Base-by-base conservation (phyloP, 2,888 invertebrate species). In the Agrochola macilenta region DNA sequence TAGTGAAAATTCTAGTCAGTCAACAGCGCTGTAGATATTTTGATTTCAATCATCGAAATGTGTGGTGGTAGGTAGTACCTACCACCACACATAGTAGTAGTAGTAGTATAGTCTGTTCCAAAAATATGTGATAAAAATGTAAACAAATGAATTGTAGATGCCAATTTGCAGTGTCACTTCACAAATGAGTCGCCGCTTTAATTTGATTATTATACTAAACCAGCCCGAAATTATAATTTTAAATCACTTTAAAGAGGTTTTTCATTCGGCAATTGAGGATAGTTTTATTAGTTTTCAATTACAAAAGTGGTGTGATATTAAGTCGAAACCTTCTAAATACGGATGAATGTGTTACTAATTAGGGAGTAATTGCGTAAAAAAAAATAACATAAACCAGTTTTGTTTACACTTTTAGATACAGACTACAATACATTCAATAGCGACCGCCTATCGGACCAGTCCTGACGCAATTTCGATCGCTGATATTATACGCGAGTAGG, bases 401-500 rank as follows among this genome's bases (percentile, higher is more conserved):
- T 61, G 5, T 65, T n/a, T n/a, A 65, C 43, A n/a, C 17, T 43
- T 43, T 43, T 65, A 1, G 1, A 14, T 1, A 43, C 43, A 43
- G 1, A 39, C n/a, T 0, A 43, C 11, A 43, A 20, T 74, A 35
- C 7, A 7, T 35, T 23, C 11, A 60, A 43, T 14, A 81, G 2
- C 35, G 7, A 52, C n/a, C 0, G 26, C 7, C 17, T 58, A 54
- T 54, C 20, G 46, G 5, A 52, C 46, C 43, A 35, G 17, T 46
- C 11, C 23, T 63, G 61, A n/a, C 20, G 26, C 11, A 58, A 23
- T 54, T 65, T 20, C 23, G 20, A 57, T 54, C 26, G n/a, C 30
- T 17, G 23, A 68, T 63, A 81, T 39, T 63, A 81, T 39, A 74
- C 46, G 35, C 30, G 39, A 26, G 20, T 23, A 63, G 23, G 23